Conservation (phyloP, 2,888 invertebrate genomes). For the Leistus spinibarbis region DNA sequence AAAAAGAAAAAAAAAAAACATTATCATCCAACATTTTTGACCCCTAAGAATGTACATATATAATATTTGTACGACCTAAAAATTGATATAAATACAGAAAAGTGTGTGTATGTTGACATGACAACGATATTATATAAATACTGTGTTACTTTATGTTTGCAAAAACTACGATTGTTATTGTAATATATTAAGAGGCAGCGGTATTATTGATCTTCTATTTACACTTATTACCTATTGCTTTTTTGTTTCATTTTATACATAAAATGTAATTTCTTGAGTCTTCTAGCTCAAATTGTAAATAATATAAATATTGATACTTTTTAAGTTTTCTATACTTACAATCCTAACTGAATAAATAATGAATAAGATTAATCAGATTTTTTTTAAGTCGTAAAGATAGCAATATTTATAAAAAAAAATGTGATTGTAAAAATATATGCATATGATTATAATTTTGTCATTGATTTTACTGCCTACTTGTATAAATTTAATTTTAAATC, state of each 20-base stretch:
- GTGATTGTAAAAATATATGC: conserved; percentile 54
- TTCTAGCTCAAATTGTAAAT: conserved; percentile 39
- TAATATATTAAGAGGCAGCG: conserved; percentile 28
- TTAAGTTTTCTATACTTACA: conserved; percentile 39
- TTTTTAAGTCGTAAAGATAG: conserved; percentile 58
- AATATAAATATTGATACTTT: conserved; percentile 34
- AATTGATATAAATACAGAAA: neutral
- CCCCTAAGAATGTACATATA: conserved; percentile 25
- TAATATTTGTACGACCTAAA: conserved; percentile 16
- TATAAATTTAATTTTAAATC: conserved; percentile 29
- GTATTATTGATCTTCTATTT: conserved; percentile 16
- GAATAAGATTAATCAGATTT: conserved; percentile 46
- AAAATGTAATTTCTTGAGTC: conserved; percentile 34
- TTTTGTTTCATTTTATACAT: conserved; percentile 22
- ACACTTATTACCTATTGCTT: conserved; percentile 9
- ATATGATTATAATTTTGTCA: conserved; percentile 32
- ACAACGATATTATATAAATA: conserved; percentile 30
- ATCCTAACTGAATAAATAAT: conserved; percentile 32
- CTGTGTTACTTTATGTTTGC: conserved; percentile 34
- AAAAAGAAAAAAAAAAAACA: conserved; percentile 4
- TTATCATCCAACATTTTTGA: conserved; percentile 29
- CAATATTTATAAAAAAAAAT: conserved; percentile 58
- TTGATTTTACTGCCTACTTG: conserved; percentile 25
- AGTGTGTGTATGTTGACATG: conserved; percentile 26
- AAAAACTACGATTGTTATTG: conserved; percentile 24